A percentile compares a stretch with the other conserved stretches of the same genome.
Conservation (phyloP, 2,888 invertebrate genomes). For the Scelioninae gen. 2 region DNA sequence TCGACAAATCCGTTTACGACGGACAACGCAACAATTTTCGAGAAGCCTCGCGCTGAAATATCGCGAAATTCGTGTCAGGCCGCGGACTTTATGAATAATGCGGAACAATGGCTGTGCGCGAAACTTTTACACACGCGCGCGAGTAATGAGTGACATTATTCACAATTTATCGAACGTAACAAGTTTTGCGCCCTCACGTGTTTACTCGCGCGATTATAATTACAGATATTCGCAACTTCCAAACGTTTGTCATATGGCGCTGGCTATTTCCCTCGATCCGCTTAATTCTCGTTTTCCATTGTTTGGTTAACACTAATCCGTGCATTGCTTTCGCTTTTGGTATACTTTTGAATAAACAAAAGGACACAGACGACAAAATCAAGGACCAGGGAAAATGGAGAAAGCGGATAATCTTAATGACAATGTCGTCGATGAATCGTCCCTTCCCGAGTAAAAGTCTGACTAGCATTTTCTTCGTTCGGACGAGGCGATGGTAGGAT, state of each 20-base stretch:
- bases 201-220: slow-evolving; percentile 17
- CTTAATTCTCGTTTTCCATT: slow-evolving; percentile 9
- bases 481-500: no score
- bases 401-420: no score
- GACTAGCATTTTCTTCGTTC: no score
- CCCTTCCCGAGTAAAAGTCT: no score
- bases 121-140: slow-evolving; percentile 14
- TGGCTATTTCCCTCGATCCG: slow-evolving; percentile 13
- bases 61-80: slow-evolving; percentile 5
- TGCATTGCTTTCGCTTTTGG: no score
- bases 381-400: no score
- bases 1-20: neutral
- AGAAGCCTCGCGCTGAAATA: neutral
- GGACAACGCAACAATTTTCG: slow-evolving; percentile 9
- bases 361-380: no score
- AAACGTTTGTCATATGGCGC: slow-evolving; percentile 9
- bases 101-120: slow-evolving; percentile 12
- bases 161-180: slow-evolving; percentile 30
- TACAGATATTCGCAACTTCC: slow-evolving; percentile 19
- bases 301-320: slow-evolving; percentile 1
- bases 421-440: no score
- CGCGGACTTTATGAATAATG: slow-evolving; percentile 27
- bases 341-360: no score
- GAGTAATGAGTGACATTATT: slow-evolving; percentile 26
- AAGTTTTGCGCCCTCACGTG: slow-evolving; percentile 20